Base-by-base conservation (phyloP, 2,888 invertebrate species). In the Pilophorus perplexus region DNA sequence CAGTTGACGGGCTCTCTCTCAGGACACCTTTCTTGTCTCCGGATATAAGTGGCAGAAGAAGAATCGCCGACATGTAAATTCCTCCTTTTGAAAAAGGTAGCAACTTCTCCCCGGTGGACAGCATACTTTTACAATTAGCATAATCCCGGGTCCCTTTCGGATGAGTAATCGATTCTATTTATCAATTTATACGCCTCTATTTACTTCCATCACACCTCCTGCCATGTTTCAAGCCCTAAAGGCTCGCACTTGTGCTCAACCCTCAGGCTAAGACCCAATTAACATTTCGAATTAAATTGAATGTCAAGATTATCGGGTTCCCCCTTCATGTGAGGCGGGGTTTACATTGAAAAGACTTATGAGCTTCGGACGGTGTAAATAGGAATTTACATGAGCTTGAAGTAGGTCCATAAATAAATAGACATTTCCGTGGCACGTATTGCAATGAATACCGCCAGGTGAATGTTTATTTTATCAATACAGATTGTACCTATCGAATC, bases 11-110 rank as follows among this genome's bases (percentile, higher is more conserved):
- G 46, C 46, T 46, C 22, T 46, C 46, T 20, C 46, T 46, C 23
- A 8, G 12, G 46, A 20, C 46, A 46, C 46, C 46, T 10, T 20
- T 23, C 10, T 46, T 46, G 20, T 22, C 20, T 12, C 20, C 46
- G 23, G 46, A n/a, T n/a, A n/a, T n/a, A n/a, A n/a, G n/a, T n/a
- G n/a, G n/a, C n/a, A 22, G 23, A 46, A 46, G 46, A 46, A 46
- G 20, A 23, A 46, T 46, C 20, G 23, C 42, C 22, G 46, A 46
- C 46, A 22, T 22, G n/a, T 3, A 2, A 46, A 20, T 46, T 46
- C 46, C 22, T 46, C n/a, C n/a, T 46, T 46, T 46, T 46, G 44
- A 44, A n/a, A 46, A 46, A 46, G 46, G 46, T 46, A 46, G 46
- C 46, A 46, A 46, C 2, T 16, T 46, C 5, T n/a, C 12, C 3